Base-by-base conservation (phyloP, 2,797 vertebrate genomes). In the Intellagama lesueurii region DNA sequence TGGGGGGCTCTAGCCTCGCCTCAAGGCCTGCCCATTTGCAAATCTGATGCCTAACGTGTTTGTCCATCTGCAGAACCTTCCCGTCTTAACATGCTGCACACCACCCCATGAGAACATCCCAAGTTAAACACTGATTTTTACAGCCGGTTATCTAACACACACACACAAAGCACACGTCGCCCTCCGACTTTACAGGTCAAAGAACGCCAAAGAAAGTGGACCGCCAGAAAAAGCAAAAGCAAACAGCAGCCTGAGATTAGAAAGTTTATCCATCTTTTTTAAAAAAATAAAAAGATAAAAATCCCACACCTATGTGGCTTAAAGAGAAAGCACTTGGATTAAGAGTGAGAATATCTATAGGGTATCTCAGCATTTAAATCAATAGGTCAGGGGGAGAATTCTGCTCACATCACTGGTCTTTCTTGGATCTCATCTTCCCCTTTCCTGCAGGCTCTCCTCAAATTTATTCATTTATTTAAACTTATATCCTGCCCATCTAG, bases 21-120 rank as follows among this genome's bases (percentile, higher is more conserved):
- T 85, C 83, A 86, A 83, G 76, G 14, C 52, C 52, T 56, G 52
- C 14, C 9, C 52, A 14, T 14, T 56, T 88, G 70, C 90, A 35
- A 88, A 83, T 77, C 4, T 1, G 30, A 75, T 88, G 88, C 85
- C 87, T 44, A 5, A 30, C 4, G 70, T 19, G 12, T 60, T 44
- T n/a, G 68, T 47, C 72, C 17, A 56, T 56, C 0, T n/a, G 32
- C 16, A 6, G 17, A 12, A 85, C 0, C 85, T 1, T 79, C 64
- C 56, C 30, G 47, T 40, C 19, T 16, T 32, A 12, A 40, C 19
- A 44, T 2, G 17, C 52, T 56, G 52, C 52, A 56, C 52, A 56
- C 52, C 52, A 56, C 52, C 52, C 52, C 52, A 56, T 56, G 1
- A 11, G 52, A 9, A 56, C 52, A 56, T 56, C 52, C 11, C 52